Percentiles rank a stretch among this genome's conserved stretches.
phyloP scores from a whole-genome alignment of 2,113 vertebrate genomes.

The Hoplias malabaricus region DNA sequence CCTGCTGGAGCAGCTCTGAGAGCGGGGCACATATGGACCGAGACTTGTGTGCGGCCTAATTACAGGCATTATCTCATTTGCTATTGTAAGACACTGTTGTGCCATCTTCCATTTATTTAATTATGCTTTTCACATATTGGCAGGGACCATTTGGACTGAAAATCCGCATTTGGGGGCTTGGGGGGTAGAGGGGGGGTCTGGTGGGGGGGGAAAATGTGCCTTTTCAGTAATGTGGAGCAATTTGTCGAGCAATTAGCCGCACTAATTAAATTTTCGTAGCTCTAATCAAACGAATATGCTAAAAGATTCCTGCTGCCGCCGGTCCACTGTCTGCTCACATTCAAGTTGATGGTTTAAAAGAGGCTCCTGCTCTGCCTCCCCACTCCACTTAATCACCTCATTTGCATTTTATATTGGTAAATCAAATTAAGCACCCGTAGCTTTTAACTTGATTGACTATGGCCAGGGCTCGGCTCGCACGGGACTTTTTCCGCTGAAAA shows the following conservation, averaged over 20 bases:
- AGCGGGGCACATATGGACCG: constrained; percentile 75
- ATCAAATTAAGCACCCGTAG: constrained; percentile 99
- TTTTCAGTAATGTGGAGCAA: constrained; percentile 90
- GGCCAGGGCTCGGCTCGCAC: constrained; percentile 93
- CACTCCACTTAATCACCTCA: constrained; percentile 99
- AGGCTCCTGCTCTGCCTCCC: constrained; percentile 88
- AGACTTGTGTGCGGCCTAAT: constrained; percentile 83
- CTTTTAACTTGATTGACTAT: constrained; percentile 99
- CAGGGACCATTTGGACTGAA: constrained; percentile 86
- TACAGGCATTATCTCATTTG: constrained; percentile 89
- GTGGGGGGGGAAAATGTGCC: constrained; percentile 72
- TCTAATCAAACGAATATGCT: constrained; percentile 99
- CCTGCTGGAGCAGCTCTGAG: constrained; percentile 54
- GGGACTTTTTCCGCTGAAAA: constrained; percentile 97
- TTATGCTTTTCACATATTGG: constrained; percentile 95
- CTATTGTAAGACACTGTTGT: constrained; percentile 89
- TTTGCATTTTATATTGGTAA: constrained; percentile 99
- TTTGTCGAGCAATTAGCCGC: constrained; percentile 97
- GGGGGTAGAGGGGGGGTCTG: constrained; percentile 62
- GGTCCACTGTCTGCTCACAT: constrained; percentile 94
- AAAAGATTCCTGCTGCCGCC: constrained; percentile 96
- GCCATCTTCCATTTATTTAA: constrained; percentile 98
- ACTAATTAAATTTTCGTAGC: constrained; percentile 96
- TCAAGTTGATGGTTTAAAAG: constrained; percentile 99
- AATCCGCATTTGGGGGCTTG: constrained; percentile 76